Percentiles rank a stretch among this genome's conserved stretches.
These are phyloP conservation scores for Cyprinodon tularosa DNA, from an alignment of 2,113 vertebrate genomes.

Conservation along the genomic window DNA sequence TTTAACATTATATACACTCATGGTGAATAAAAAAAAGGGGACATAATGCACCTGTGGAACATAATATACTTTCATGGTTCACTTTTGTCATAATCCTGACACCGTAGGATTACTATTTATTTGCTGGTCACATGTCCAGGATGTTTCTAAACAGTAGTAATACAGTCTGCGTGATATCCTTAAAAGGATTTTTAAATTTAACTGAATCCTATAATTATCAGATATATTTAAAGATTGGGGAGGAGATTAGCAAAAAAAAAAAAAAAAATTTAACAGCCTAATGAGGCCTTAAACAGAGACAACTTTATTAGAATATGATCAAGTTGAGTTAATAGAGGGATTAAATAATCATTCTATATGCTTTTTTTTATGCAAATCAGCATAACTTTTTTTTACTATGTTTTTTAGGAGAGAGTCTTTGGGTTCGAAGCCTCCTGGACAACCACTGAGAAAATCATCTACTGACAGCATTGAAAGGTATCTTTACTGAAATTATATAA, in stretches of 20 bases:
- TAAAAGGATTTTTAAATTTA: too few relatives aligned
- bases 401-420: conserved; percentile 78
- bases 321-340: background rate
- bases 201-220: background rate
- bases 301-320: background rate
- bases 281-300: background rate
- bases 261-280: too few relatives aligned
- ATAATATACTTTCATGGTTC: too few relatives aligned
- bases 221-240: background rate
- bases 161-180: background rate
- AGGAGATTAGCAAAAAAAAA: too few relatives aligned
- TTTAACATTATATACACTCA: too few relatives aligned
- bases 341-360: background rate
- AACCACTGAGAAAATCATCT: conserved; percentile 75
- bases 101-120: too few relatives aligned
- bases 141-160: too few relatives aligned
- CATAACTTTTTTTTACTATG: background rate
- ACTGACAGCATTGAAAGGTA: conserved; percentile 82
- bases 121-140: too few relatives aligned
- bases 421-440: conserved; percentile 66
- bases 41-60: too few relatives aligned
- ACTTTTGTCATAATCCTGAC: too few relatives aligned
- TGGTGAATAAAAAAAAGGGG: too few relatives aligned
- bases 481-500: background rate
- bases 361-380: background rate